phyloP scores from a whole-genome alignment of 2,113 vertebrate species.

The Sylvietta virens region DNA sequence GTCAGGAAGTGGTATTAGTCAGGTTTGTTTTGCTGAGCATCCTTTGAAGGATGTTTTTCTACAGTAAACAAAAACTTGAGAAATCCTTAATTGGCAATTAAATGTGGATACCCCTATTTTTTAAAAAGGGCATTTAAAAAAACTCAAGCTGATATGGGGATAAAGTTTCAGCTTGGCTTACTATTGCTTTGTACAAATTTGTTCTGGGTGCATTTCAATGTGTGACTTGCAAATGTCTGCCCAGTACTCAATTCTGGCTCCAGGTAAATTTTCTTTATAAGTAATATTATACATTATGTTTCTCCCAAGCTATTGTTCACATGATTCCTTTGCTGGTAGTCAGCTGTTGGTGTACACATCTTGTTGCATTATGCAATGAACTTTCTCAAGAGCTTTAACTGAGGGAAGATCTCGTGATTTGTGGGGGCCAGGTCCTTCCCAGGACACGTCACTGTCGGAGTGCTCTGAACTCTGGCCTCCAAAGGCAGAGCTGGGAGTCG shows the following conservation, averaged over 20 bases:
- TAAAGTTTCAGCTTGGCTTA: background rate
- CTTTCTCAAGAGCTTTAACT: background rate
- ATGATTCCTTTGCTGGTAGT: background rate
- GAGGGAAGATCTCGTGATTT: background rate
- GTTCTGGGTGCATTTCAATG: background rate
- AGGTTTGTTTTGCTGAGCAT: background rate
- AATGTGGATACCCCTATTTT: background rate
- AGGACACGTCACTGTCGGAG: accelerated
- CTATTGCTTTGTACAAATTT: background rate
- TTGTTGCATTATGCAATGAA: background rate
- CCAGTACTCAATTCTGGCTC: background rate
- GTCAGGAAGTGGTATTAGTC: conserved; percentile 5
- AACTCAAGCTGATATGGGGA: background rate
- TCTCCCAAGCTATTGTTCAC: background rate
- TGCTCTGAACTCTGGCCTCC: background rate
- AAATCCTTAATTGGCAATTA: conserved; percentile 48
- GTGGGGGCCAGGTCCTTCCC: background rate
- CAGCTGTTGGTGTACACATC: background rate
- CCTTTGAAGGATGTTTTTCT: background rate
- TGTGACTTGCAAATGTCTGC: background rate
- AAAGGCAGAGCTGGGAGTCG: background rate
- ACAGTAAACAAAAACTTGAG: conserved; percentile 20
- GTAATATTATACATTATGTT: background rate
- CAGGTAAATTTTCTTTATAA: background rate
- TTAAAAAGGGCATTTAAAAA: background rate